These are phyloP conservation scores for Keiferia lycopersicella DNA, from an alignment of 2,888 invertebrate genomes.

Conservation along the genomic window DNA sequence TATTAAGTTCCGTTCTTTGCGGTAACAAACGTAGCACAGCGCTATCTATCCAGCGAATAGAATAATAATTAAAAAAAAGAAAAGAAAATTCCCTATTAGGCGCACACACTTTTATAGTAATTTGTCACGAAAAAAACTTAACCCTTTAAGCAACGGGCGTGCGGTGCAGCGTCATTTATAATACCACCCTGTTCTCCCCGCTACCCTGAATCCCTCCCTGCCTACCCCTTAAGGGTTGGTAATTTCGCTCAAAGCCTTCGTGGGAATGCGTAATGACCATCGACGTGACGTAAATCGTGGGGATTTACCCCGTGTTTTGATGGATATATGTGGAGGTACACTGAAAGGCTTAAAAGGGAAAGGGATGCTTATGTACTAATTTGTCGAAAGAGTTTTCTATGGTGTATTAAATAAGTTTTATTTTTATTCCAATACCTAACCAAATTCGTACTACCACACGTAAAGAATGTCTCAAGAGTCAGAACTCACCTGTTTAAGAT, in stretches of 20 bases:
- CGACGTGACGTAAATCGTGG: conserved; percentile 70
- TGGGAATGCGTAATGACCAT: conserved; percentile 76
- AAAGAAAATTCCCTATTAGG: too few relatives aligned
- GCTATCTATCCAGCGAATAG: too few relatives aligned
- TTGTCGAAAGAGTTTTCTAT: background rate
- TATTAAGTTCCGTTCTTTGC: too few relatives aligned
- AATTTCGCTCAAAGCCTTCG: conserved; percentile 76
- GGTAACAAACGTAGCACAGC: too few relatives aligned
- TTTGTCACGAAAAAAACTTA: conserved; percentile 79
- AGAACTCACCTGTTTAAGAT: too few relatives aligned
- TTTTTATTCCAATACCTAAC: too few relatives aligned
- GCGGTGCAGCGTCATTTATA: conserved; percentile 60
- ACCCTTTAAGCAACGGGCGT: conserved; percentile 50
- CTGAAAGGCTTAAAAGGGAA: background rate
- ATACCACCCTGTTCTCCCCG: conserved; percentile 54
- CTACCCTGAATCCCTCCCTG: conserved; percentile 31
- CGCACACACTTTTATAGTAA: conserved; percentile 71
- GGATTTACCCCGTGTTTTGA: conserved; percentile 59
- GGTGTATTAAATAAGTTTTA: too few relatives aligned
- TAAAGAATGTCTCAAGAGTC: too few relatives aligned
- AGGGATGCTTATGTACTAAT: too few relatives aligned
- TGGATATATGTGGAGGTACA: background rate
- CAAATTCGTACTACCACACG: too few relatives aligned
- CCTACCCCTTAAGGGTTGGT: conserved; percentile 68
- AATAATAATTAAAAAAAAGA: too few relatives aligned